Base-by-base conservation (phyloP, 2,888 invertebrate species). In the Cylindroiulus punctatus region DNA sequence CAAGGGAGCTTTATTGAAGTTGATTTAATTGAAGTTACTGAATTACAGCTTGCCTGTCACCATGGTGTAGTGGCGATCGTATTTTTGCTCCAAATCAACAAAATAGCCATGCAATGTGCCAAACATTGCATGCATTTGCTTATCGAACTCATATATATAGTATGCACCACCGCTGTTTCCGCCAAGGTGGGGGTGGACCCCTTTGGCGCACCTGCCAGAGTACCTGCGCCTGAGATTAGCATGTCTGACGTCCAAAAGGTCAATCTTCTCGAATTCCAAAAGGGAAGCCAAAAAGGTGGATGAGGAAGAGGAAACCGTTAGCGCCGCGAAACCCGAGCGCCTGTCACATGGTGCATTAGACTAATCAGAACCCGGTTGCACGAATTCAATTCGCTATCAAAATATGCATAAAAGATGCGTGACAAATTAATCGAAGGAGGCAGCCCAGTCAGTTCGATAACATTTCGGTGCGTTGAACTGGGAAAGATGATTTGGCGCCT, bases 401-500 rank as follows among this genome's bases (percentile, higher is more conserved):
- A 47, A 14, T 14, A n/a, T 57, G 2, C 57, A 57, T 57, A n/a
- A 22, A 57, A 57, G 57, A n/a, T 57, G n/a, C 57, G 22, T 57
- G 57, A 57, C 57, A 57, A 57, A 57, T 57, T 57, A 5, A 47
- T 47, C 47, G 47, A 47, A 47, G 47, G 47, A 47, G 47, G 47
- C 14, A 2, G 47, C 14, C 10, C 17, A 2, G 5, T 7, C 47
- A 47, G n/a, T n/a, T 57, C 57, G 57, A n/a, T 52, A 52, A 52
- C 47, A n/a, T 52, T 57, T 57, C 57, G 57, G 57, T 19, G n/a
- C 57, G 57, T 57, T 57, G 57, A 57, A 57, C 57, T 57, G 57
- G n/a, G 57, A 52, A 57, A 57, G 57, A 57, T 57, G 57, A 57
- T 57, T 19, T 57, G 57, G 57, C 57, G 57, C 57, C 57, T n/a